phyloP scores from a whole-genome alignment of 2,888 invertebrate genomes.

The Diabrotica balteata region DNA sequence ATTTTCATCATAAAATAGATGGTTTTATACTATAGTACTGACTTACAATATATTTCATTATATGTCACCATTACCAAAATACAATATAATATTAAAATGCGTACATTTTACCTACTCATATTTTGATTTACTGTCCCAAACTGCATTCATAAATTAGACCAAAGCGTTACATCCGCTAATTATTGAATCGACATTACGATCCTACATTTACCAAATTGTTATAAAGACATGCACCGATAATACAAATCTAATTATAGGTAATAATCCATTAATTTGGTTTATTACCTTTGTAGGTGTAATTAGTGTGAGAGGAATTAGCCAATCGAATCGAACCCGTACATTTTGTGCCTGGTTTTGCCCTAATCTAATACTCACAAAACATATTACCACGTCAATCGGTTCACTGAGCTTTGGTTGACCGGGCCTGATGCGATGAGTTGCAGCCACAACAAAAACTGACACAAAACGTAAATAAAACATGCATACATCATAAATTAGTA shows the following conservation, averaged over 20 bases:
- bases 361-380: slow-evolving; percentile 21
- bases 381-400: slow-evolving; percentile 11
- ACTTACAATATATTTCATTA: too few species aligned
- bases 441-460: too few species aligned
- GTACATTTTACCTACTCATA: too few species aligned
- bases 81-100: too few species aligned
- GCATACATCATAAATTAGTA: too few species aligned
- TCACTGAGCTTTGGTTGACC: neutral
- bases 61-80: too few species aligned
- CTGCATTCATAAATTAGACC: too few species aligned
- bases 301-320: slow-evolving; percentile 14
- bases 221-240: slow-evolving; percentile 20
- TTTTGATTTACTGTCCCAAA: too few species aligned
- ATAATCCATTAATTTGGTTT: slow-evolving; percentile 21
- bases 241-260: slow-evolving; percentile 23
- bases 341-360: slow-evolving; percentile 17
- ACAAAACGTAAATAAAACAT: too few species aligned
- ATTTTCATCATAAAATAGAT: too few species aligned
- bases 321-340: slow-evolving; percentile 11
- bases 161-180: neutral
- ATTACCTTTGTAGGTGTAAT: slow-evolving; percentile 24
- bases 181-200: slow-evolving; percentile 7
- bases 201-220: slow-evolving; percentile 17
- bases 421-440: neutral
- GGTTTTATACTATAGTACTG: too few species aligned